Percentiles rank a stretch among this genome's conserved stretches.
Evolutionary conservation across 2,888 invertebrate species (phyloP).

Genomic region (Drosophila infuscata): DNA sequence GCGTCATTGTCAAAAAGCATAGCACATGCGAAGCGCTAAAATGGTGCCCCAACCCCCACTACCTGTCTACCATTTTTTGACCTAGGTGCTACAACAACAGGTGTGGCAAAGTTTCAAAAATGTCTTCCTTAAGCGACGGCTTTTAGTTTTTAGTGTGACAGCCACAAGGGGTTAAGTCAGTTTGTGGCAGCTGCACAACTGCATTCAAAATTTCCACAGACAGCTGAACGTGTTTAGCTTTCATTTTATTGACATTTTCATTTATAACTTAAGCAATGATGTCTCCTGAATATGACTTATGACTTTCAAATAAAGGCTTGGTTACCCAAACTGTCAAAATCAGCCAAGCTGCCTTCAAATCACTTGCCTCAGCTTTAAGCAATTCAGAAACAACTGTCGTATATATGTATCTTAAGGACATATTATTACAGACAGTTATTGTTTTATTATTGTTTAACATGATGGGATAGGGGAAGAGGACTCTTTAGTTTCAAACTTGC

Average conservation of each 20-base stretch:
- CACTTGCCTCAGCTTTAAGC: neutral
- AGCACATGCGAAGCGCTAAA: slow-evolving; percentile 32
- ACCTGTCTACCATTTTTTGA: neutral
- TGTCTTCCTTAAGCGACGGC: slow-evolving; percentile 22
- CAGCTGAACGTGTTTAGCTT: neutral
- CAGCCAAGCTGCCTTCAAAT: neutral
- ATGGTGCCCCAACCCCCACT: slow-evolving; percentile 4
- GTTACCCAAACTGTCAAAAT: neutral
- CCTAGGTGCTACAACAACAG: slow-evolving; percentile 16
- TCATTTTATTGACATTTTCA: neutral
- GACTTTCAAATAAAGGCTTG: neutral
- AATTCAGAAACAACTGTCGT: neutral
- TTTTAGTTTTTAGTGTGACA: slow-evolving; percentile 24
- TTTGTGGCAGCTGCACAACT: slow-evolving; percentile 4
- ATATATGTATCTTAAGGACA: neutral
- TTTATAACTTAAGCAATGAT: neutral
- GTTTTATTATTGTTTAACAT: neutral
- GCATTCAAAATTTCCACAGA: neutral
- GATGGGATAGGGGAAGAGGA: neutral
- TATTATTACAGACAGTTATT: neutral
- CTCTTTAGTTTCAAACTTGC: neutral
- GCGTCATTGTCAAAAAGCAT: slow-evolving; percentile 49
- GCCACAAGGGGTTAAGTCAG: neutral
- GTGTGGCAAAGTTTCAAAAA: slow-evolving; percentile 21
- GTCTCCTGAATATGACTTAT: neutral